Evolutionary conservation across 2,888 invertebrate species (phyloP).

Genomic region (Acronicta leporina): DNA sequence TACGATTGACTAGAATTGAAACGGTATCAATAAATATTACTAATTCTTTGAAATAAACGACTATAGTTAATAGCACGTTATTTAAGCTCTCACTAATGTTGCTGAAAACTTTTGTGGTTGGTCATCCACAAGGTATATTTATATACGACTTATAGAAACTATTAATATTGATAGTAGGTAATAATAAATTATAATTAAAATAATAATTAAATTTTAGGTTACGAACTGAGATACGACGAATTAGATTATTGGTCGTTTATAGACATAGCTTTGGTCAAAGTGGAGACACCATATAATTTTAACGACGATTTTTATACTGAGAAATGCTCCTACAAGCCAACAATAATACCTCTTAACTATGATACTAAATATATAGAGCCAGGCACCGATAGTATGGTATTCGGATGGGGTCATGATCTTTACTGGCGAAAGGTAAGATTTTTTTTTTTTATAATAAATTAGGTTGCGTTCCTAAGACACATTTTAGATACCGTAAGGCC

Average conservation of each 20-base stretch:
- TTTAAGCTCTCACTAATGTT: no score
- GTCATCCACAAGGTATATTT: no score
- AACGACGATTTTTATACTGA: constrained; percentile 8
- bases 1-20: no score
- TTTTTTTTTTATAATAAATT: neutral
- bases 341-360: constrained; percentile 59
- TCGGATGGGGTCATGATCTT: constrained; percentile 63
- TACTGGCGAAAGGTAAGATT: constrained; percentile 57
- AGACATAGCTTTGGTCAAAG: constrained; percentile 70
- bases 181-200: neutral
- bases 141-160: no score
- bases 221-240: constrained; percentile 59
- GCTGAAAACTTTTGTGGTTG: no score
- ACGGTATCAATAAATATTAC: no score
- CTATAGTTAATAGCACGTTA: no score
- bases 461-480: no score
- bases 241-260: constrained; percentile 65
- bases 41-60: no score
- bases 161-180: no score
- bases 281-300: constrained; percentile 63
- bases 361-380: constrained; percentile 53
- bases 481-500: no score
- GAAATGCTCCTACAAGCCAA: constrained; percentile 61
- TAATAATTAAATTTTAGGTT: constrained; percentile 56
- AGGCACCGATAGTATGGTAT: constrained; percentile 52